phyloP scores from a whole-genome alignment of 2,797 vertebrate genomes.

The Cryptoblepharus egeriae region DNA sequence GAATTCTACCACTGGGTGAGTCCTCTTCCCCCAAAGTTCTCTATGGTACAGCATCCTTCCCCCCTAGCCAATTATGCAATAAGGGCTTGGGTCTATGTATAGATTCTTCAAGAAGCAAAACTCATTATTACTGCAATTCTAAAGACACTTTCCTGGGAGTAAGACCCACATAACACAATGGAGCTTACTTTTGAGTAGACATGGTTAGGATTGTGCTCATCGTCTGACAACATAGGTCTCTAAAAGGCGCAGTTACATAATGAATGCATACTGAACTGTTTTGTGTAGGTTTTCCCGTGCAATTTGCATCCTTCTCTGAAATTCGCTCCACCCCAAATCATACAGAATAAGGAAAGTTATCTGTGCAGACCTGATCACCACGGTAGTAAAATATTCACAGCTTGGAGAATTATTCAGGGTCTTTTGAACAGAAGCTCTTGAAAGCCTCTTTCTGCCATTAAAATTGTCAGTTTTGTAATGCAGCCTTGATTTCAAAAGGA shows the following conservation, averaged over 20 bases:
- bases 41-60: no score
- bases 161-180: no score
- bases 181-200: no score
- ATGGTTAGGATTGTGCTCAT: no score
- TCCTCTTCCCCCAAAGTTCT: no score
- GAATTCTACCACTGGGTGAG: no score
- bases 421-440: constrained; percentile 69
- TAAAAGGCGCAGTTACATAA: not conserved
- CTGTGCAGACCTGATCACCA: constrained; percentile 44
- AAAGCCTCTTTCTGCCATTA: constrained; percentile 68
- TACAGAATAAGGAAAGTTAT: constrained; percentile 58
- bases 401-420: constrained; percentile 59
- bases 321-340: constrained; percentile 38
- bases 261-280: not conserved
- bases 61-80: no score
- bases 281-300: constrained; percentile 37
- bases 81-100: no score
- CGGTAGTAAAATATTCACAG: constrained; percentile 60
- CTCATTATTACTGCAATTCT: no score
- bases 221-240: not conserved
- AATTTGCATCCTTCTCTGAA: constrained; percentile 51
- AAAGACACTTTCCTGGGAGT: no score
- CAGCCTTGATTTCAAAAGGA: constrained; percentile 67
- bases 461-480: constrained; percentile 66
- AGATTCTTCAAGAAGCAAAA: not conserved